Base-by-base conservation (phyloP, 2,113 vertebrate species). In the Scolopax mira region DNA sequence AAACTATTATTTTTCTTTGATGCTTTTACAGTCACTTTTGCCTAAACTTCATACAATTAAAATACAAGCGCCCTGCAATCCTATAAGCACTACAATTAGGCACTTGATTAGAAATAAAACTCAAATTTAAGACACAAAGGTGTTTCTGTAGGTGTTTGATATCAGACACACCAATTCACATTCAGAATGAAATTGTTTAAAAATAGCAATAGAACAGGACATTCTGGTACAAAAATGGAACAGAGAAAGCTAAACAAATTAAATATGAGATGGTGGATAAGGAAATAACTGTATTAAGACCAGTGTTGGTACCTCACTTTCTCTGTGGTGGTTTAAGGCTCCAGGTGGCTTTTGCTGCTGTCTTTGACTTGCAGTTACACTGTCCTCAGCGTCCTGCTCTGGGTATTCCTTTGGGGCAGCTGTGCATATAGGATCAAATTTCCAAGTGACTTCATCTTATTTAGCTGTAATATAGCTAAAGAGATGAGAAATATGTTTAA, bases 101-200 rank as follows among this genome's bases (percentile, higher is more conserved):
- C 49, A 83, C 62, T 67, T 92, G 83, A 93, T 91, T 84, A 77
- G 86, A 85, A 81, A 88, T 25, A 39, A 74, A 67, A 46, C 79
- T 88, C 55, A 96, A 91, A 52, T 92, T 48, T 48, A 79, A 90
- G 87, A 31, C 19, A 78, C 57, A 67, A 91, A 94, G 11, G 9
- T 94, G 8, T 88, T 94, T 88, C 42, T 33, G 42, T 64, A 79
- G 69, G 74, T 92, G 69, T 93, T 67, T 79, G 65, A n/a, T 58
- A 82, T 64, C 49, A 91, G 57, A 83, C 39, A 57, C 79, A 52
- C 69, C 92, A 71, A 90, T 70, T 95, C n/a, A 57, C 11, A 6
- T 90, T 94, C 61, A 84, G 60, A 91, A 97, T 70, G 65, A 88
- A 94, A 82, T 78, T 84, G 35, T 75, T 85, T 95, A 80, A 74